phyloP scores from a whole-genome alignment of 2,888 invertebrate genomes.

The Nephrotoma appendiculata region DNA sequence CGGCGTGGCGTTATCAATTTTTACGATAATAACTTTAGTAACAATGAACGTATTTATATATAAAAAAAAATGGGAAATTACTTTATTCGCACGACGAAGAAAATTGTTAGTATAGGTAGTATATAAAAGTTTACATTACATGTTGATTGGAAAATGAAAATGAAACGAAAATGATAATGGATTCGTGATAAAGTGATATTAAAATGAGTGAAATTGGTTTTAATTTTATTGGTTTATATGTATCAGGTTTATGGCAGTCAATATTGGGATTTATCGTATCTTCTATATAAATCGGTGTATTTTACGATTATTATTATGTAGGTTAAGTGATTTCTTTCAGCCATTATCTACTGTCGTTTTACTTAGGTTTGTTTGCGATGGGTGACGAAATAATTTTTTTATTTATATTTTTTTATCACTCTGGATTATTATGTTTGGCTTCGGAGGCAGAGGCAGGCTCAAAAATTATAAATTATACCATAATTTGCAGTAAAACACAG shows the following conservation, averaged over 20 bases:
- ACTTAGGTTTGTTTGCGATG: not conserved
- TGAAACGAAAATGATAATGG: not conserved
- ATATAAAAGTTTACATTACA: not conserved
- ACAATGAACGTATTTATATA: not conserved
- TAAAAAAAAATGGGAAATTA: not conserved
- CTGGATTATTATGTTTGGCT: too few relatives aligned
- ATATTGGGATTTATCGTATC: not conserved
- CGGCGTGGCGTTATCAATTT: not conserved
- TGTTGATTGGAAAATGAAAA: not conserved
- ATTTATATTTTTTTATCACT: too few relatives aligned
- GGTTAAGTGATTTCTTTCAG: not conserved
- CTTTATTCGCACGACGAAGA: not conserved
- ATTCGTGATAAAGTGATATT: not conserved
- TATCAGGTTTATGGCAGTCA: not conserved
- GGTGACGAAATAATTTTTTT: too few relatives aligned
- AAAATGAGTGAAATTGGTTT: not conserved
- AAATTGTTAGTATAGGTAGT: not conserved
- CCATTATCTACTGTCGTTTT: not conserved
- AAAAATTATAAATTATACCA: too few relatives aligned
- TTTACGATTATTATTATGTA: not conserved
- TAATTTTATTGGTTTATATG: not conserved
- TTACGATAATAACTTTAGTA: not conserved
- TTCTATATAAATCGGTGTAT: not conserved
- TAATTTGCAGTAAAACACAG: too few relatives aligned
- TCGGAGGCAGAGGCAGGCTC: too few relatives aligned